These are phyloP conservation scores for Ormyrus pomaceus DNA, from an alignment of 2,888 invertebrate genomes.

Conservation along the genomic window DNA sequence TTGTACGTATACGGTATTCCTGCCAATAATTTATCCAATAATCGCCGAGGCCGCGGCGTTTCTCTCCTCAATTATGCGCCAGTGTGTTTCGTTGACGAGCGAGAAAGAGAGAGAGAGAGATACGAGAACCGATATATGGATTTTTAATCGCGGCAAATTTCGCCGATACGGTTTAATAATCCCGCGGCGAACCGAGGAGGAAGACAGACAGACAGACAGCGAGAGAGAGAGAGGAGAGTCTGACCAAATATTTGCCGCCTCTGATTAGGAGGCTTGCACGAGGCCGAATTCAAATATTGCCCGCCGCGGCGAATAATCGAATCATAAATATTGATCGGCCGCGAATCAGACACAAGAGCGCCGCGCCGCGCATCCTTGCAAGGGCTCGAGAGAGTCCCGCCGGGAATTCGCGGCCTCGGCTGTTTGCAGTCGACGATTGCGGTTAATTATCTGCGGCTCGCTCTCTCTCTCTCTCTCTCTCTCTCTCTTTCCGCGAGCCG, in stretches of 20 bases:
- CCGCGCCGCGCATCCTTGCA: slow-evolving; percentile 34
- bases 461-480: no score
- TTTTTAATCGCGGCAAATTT: no score
- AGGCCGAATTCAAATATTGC: slow-evolving; percentile 52
- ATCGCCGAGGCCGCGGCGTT: no score
- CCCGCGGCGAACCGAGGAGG: no score
- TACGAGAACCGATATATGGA: no score
- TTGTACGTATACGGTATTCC: neutral
- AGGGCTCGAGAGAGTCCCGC: slow-evolving; percentile 56
- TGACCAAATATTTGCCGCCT: slow-evolving; percentile 55
- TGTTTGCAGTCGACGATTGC: slow-evolving; percentile 74
- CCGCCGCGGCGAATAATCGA: slow-evolving; percentile 53
- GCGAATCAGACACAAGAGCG: slow-evolving; percentile 31
- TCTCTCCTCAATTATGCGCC: no score
- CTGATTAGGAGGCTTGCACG: slow-evolving; percentile 46
- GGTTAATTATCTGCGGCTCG: slow-evolving; percentile 69
- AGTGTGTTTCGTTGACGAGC: no score
- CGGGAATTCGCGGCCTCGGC: slow-evolving; percentile 53
- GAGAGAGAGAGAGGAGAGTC: slow-evolving; percentile 37
- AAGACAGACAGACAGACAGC: neutral
- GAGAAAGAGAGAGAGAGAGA: no score
- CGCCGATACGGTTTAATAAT: no score
- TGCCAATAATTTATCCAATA: no score
- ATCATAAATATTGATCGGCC: slow-evolving; percentile 68
- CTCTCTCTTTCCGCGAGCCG: no score